Conservation (phyloP, 2,113 vertebrate genomes). For the Phoxinus phoxinus region DNA sequence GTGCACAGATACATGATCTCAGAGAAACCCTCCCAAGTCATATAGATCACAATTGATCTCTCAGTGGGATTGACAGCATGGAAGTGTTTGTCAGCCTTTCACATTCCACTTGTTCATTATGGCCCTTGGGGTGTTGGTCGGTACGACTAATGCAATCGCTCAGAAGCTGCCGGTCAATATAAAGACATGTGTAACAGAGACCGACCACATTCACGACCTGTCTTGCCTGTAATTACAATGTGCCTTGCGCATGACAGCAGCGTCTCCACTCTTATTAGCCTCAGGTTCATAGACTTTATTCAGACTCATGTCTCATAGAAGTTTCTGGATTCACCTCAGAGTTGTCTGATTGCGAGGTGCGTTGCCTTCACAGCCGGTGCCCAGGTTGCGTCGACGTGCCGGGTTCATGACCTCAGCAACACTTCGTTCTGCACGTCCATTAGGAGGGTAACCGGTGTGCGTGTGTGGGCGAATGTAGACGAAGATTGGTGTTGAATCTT, state of each 20-base stretch:
- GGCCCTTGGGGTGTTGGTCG: constrained; percentile 59
- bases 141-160: neutral
- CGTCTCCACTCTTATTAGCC: constrained; percentile 46
- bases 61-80: constrained; percentile 67
- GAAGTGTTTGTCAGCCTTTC: constrained; percentile 78
- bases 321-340: constrained; percentile 21
- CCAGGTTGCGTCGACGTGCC: constrained; percentile 4
- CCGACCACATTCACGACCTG: constrained; percentile 26
- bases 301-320: neutral
- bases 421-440: constrained; percentile 5
- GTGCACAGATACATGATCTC: constrained; percentile 67
- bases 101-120: constrained; percentile 66
- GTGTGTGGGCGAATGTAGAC: constrained; percentile 25
- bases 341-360: neutral
- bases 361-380: neutral
- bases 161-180: constrained; percentile 23
- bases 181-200: neutral
- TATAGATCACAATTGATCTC: constrained; percentile 69
- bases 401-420: constrained; percentile 23
- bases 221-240: constrained; percentile 44
- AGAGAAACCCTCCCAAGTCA: constrained; percentile 65
- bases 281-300: constrained; percentile 38
- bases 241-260: constrained; percentile 40
- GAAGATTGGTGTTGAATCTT: constrained; percentile 54
- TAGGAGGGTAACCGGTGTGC: constrained; percentile 12